phyloP scores from a whole-genome alignment of 2,888 invertebrate genomes.

The Emmelina monodactyla region DNA sequence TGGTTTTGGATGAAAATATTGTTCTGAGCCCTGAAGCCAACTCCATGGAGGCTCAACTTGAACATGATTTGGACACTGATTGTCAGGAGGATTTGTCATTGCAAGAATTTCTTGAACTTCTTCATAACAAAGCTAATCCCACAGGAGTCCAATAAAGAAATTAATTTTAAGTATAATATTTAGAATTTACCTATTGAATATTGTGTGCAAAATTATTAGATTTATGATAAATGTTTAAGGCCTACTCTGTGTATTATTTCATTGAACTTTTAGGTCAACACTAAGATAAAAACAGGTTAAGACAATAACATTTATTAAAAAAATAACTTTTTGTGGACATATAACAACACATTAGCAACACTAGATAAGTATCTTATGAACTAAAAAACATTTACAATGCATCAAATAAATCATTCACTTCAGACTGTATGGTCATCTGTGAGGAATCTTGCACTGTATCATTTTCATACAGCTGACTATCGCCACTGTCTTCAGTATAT shows the following conservation, averaged over 20 bases:
- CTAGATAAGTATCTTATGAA: too few species aligned
- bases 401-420: constrained; percentile 52
- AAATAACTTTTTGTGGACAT: too few species aligned
- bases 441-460: constrained; percentile 38
- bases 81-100: constrained; percentile 60
- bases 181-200: constrained; percentile 44
- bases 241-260: constrained; percentile 17
- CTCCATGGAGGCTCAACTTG: constrained; percentile 54
- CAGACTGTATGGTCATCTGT: constrained; percentile 36
- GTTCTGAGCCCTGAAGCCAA: constrained; percentile 57
- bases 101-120: constrained; percentile 55
- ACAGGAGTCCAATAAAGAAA: constrained; percentile 42
- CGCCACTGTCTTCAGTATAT: constrained; percentile 31
- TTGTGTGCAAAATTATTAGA: constrained; percentile 50
- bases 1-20: constrained; percentile 58
- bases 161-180: constrained; percentile 24
- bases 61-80: constrained; percentile 59
- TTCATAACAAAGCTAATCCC: constrained; percentile 48
- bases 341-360: too few species aligned
- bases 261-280: too few species aligned
- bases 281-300: too few species aligned
- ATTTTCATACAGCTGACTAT: constrained; percentile 50
- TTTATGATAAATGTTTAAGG: constrained; percentile 32
- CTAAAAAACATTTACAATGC: constrained; percentile 29
- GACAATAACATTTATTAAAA: too few species aligned